Evolutionary conservation across 2,888 invertebrate species (phyloP).

Genomic region (Koerneria pararmatus): DNA sequence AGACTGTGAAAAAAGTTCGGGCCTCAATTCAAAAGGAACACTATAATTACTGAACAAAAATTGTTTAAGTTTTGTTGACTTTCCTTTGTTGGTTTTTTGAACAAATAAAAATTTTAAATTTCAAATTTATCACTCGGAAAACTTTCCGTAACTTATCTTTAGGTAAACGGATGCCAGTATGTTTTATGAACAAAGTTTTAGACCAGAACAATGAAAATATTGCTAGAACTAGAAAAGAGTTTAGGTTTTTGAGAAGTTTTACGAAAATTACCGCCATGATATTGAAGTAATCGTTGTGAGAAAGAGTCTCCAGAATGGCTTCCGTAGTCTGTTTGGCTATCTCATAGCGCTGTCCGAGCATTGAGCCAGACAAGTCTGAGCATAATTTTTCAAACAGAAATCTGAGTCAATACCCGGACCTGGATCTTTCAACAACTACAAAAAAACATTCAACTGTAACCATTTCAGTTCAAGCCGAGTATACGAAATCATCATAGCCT

Average conservation of each 20-base stretch:
- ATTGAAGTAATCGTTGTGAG: slow-evolving; percentile 95
- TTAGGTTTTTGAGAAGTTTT: neutral
- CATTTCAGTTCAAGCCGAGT: too few species aligned
- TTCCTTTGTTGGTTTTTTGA: too few species aligned
- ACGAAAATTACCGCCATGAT: slow-evolving; percentile 69
- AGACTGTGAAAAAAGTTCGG: too few species aligned
- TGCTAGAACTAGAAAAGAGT: neutral
- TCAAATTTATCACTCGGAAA: neutral
- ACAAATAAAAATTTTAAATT: too few species aligned
- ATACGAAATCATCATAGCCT: too few species aligned
- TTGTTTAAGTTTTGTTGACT: too few species aligned
- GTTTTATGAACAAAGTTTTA: slow-evolving; percentile 7
- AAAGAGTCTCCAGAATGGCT: slow-evolving; percentile 85
- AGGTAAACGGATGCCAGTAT: neutral
- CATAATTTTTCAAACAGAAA: neutral
- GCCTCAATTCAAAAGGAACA: too few species aligned
- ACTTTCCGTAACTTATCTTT: too few species aligned
- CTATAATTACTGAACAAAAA: too few species aligned
- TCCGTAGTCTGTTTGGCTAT: slow-evolving; percentile 84
- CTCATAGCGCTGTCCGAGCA: slow-evolving; percentile 82
- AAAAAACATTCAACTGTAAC: too few species aligned
- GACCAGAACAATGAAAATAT: neutral
- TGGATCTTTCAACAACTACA: too few species aligned
- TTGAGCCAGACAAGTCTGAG: slow-evolving; percentile 75
- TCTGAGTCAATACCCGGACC: too few species aligned